Conservation (phyloP, 2,888 invertebrate genomes). For the Tricholauxania praeusta region DNA sequence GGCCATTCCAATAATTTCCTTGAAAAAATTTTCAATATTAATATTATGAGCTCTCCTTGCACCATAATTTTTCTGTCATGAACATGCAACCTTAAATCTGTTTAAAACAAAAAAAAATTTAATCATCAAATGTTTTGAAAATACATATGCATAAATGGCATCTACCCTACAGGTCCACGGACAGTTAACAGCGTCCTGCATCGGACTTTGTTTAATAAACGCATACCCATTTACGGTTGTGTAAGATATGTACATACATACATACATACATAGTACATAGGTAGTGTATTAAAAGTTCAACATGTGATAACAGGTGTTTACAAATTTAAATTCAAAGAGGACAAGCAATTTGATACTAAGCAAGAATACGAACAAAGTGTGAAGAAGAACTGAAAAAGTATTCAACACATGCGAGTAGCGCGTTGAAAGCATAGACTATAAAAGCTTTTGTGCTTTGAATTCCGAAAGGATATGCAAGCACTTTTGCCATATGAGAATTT, state of each 20-base stretch:
- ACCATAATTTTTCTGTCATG: no score
- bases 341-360: slow-evolving; percentile 29
- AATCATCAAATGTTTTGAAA: no score
- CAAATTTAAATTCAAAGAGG: slow-evolving; percentile 41
- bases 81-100: no score
- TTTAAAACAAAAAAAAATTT: no score
- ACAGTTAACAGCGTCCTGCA: no score
- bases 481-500: slow-evolving; percentile 1
- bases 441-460: slow-evolving; percentile 30
- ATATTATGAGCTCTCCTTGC: no score
- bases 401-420: slow-evolving; percentile 31
- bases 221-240: slow-evolving; percentile 10
- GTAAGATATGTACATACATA: slow-evolving; percentile 38
- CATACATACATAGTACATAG: background rate
- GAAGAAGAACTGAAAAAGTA: slow-evolving; percentile 2
- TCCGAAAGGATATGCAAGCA: slow-evolving; percentile 25
- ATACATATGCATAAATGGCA: no score
- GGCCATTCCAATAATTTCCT: no score
- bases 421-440: background rate
- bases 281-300: slow-evolving; percentile 45
- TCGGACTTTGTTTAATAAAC: no score
- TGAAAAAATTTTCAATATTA: no score
- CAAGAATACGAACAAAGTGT: background rate
- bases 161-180: no score
- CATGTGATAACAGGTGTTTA: slow-evolving; percentile 58